Percentiles rank a stretch among this genome's conserved stretches.
phyloP scores from a whole-genome alignment of 2,797 vertebrate species.

The Tympanoctomys barrerae region DNA sequence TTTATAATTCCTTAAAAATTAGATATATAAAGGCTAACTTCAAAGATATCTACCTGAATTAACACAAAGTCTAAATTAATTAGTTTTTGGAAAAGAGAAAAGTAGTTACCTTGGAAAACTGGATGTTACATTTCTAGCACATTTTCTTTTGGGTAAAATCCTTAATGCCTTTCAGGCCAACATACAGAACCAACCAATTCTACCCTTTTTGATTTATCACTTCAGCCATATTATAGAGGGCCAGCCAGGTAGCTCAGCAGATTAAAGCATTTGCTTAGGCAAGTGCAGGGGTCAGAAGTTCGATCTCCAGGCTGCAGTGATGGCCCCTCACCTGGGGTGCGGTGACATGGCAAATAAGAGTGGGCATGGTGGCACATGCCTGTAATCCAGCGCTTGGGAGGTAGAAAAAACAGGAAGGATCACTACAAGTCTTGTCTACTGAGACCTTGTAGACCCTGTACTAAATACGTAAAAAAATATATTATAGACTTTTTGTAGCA shows the following conservation, averaged over 20 bases:
- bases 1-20: slow-evolving; percentile 56
- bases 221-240: slow-evolving; percentile 28
- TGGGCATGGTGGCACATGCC: no score
- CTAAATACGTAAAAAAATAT: not conserved
- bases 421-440: no score
- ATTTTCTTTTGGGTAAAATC: not conserved
- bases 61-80: slow-evolving; percentile 53
- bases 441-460: no score
- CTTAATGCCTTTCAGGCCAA: not conserved
- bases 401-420: no score
- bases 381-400: no score
- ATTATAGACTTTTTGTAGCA: slow-evolving; percentile 2
- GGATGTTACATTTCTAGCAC: not conserved
- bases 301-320: no score
- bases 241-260: no score
- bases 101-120: slow-evolving; percentile 47
- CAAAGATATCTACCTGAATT: slow-evolving; percentile 1
- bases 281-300: no score
- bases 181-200: slow-evolving; percentile 2
- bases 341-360: no score
- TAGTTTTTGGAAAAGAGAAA: not conserved
- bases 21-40: slow-evolving; percentile 23
- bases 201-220: slow-evolving; percentile 15
- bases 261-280: no score
- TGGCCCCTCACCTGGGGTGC: no score